Evolutionary conservation across 2,113 vertebrate genomes (phyloP).

Genomic region (Triplophysa tibetana): DNA sequence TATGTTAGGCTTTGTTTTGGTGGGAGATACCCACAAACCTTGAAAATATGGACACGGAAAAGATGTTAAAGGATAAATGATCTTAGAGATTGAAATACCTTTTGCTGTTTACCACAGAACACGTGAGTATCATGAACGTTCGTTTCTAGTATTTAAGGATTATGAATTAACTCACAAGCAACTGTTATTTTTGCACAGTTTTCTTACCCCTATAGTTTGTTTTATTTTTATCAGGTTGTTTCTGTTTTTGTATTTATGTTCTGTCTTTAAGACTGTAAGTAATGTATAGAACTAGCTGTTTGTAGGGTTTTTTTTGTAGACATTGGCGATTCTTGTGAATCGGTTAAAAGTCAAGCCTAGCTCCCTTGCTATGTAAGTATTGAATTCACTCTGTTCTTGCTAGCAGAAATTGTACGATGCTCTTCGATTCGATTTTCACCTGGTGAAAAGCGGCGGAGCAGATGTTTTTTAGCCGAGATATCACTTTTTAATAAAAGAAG

Average conservation of each 20-base stretch:
- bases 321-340: slow-evolving; percentile 59
- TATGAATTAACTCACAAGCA: slow-evolving; percentile 53
- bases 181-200: slow-evolving; percentile 50
- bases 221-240: slow-evolving; percentile 19
- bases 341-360: slow-evolving; percentile 46
- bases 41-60: not conserved
- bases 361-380: slow-evolving; percentile 56
- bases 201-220: not conserved
- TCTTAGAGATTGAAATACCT: slow-evolving; percentile 7
- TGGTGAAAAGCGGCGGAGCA: slow-evolving; percentile 37
- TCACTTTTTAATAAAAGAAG: slow-evolving; percentile 62
- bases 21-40: not conserved
- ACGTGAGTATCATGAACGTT: slow-evolving; percentile 42
- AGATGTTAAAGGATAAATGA: not conserved
- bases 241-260: slow-evolving; percentile 31
- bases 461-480: slow-evolving; percentile 49
- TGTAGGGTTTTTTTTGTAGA: slow-evolving; percentile 41
- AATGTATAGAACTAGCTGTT: slow-evolving; percentile 53
- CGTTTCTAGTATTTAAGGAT: slow-evolving; percentile 37
- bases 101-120: slow-evolving; percentile 58
- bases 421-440: slow-evolving; percentile 20
- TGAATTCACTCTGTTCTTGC: slow-evolving; percentile 52
- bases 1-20: not conserved
- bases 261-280: slow-evolving; percentile 42
- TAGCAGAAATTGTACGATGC: slow-evolving; percentile 47